Evolutionary conservation across 1,140 invertebrate genomes (phyloP).

Genomic region (Formica selysi): DNA sequence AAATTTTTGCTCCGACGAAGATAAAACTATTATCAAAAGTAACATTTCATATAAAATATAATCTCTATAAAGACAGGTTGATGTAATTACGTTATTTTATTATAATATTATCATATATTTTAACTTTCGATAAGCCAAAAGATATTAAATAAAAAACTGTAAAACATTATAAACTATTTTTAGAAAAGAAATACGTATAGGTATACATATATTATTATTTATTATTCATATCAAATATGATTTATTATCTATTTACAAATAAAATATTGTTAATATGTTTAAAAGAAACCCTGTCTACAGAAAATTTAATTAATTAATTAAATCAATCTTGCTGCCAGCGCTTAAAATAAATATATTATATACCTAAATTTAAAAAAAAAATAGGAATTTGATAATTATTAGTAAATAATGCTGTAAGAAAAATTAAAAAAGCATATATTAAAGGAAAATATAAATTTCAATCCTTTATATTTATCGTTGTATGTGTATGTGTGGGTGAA

Average conservation of each 20-base stretch:
- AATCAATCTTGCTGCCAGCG: neutral
- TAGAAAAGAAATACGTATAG: neutral
- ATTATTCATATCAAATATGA: neutral
- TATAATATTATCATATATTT: neutral
- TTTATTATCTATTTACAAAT: too few relatives aligned
- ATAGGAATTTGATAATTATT: neutral
- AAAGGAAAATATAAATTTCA: neutral
- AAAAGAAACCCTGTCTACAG: neutral
- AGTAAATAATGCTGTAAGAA: neutral
- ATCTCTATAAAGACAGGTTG: neutral
- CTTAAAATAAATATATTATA: neutral
- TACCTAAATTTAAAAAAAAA: too few relatives aligned
- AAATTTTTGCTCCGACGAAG: slow-evolving; percentile 17
- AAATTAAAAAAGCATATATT: neutral
- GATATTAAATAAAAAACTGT: neutral
- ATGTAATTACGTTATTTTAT: neutral
- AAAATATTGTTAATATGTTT: neutral
- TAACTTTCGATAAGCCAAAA: neutral
- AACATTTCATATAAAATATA: neutral
- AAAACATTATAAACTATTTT: neutral
- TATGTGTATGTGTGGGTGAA: neutral
- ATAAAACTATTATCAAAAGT: slow-evolving; percentile 7
- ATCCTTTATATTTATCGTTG: too few relatives aligned
- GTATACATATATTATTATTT: neutral
- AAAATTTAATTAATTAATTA: neutral